A percentile compares a stretch with the other conserved stretches of the same genome.
Evolutionary conservation across 2,113 vertebrate genomes (phyloP).

Genomic region (Gambusia affinis): DNA sequence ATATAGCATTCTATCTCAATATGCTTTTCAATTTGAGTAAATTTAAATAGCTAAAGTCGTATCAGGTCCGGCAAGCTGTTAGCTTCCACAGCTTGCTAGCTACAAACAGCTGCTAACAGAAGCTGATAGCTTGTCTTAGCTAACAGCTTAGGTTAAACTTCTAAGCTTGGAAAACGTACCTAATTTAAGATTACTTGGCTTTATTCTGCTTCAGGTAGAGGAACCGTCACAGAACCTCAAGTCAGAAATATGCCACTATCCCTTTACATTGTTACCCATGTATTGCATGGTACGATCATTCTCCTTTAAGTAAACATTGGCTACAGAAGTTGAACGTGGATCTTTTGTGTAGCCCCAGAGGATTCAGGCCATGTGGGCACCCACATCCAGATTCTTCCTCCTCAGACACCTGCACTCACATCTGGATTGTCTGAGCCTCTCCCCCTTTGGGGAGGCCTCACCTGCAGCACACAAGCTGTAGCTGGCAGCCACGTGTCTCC

Average conservation of each 20-base stretch:
- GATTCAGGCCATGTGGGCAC: slow-evolving; percentile 35
- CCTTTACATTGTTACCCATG: neutral
- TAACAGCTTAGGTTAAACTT: too few relatives aligned
- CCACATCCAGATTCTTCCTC: slow-evolving; percentile 25
- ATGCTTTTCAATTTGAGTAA: too few relatives aligned
- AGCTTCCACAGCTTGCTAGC: too few relatives aligned
- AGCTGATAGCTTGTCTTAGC: too few relatives aligned
- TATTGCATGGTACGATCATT: neutral
- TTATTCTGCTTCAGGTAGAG: too few relatives aligned
- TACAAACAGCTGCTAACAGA: too few relatives aligned
- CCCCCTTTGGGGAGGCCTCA: slow-evolving; percentile 35
- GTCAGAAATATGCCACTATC: neutral
- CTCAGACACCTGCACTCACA: slow-evolving; percentile 60
- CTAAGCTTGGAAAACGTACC: too few relatives aligned
- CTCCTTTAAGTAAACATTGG: neutral
- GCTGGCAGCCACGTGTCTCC: slow-evolving; percentile 46
- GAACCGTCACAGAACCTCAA: neutral
- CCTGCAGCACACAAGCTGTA: slow-evolving; percentile 27
- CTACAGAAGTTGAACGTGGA: neutral
- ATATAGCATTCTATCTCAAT: too few relatives aligned
- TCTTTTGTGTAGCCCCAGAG: slow-evolving; percentile 10
- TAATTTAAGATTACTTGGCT: too few relatives aligned
- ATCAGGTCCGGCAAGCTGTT: too few relatives aligned
- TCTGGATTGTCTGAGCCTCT: slow-evolving; percentile 44
- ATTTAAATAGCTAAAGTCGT: too few relatives aligned